Base-by-base conservation (phyloP, 2,888 invertebrate species). In the Agrenia bidenticulata region DNA sequence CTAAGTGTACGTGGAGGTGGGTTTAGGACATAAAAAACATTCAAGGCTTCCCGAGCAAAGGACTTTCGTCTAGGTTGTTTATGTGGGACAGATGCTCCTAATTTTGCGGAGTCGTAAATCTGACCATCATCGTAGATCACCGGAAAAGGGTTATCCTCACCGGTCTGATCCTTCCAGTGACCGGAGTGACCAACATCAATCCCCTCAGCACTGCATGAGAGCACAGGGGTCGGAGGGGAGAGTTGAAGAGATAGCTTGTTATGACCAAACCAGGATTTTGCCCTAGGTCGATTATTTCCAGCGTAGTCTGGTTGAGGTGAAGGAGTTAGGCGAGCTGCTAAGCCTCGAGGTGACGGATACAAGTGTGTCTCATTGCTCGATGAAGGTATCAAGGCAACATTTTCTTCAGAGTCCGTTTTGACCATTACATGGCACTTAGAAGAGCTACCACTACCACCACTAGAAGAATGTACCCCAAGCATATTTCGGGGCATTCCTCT, bases 21-120 rank as follows among this genome's bases (percentile, higher is more conserved):
- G 64, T 67, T 73, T 13, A 75, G 58, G 17, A 66, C 70, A 49
- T 70, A 73, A 24, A 75, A 65, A 7, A 73, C 62, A 56, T 64
- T 69, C 32, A 75, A 61, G 2, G 75, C 75, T 49, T 73, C 75
- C 39, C 67, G 64, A 11, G 75, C 73, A 62, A 73, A 62, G 2
- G 73, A 74, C 27, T 70, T 73, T 49, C 73, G 66, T 23, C 75
- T 24, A 17, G 26, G 5, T 15, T 37, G 17, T 27, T 57, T 41
- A 39, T 39, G 7, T n/a, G 19, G 21, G 19, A 19, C 27, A 41
- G 21, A 19, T 9, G 57, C 9, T 21, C 21, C 57, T 13, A 41
- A 41, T 57, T 41, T 57, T 11, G 4, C 11, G 2, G 39, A 17
- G 41, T 57, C 57, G 24, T 57, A 57, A 55, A 55, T 15, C 21